Percentiles rank a stretch among this genome's conserved stretches.
phyloP scores from a whole-genome alignment of 2,797 vertebrate genomes.

The Rhinophrynus dorsalis region DNA sequence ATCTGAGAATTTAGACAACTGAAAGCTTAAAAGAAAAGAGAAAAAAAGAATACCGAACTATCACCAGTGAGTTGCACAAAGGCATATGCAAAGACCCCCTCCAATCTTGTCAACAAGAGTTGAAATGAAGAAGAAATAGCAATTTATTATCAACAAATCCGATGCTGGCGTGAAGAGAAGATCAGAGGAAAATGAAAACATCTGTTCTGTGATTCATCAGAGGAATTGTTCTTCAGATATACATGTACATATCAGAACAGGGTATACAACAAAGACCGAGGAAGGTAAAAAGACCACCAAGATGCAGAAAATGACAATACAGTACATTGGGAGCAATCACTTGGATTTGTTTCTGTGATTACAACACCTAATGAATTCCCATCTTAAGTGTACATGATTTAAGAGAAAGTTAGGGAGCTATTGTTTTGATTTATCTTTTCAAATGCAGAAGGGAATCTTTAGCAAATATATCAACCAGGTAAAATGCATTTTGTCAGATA shows the following conservation, averaged over 20 bases:
- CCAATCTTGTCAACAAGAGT: not conserved
- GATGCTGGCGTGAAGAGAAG: not conserved
- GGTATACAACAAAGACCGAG: conserved; percentile 2
- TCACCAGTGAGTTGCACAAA: not conserved
- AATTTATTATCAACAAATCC: not conserved
- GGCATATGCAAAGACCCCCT: not conserved
- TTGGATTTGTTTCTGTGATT: conserved; percentile 9
- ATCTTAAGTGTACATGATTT: conserved; percentile 10
- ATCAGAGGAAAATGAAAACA: conserved; percentile 9
- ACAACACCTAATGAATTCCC: conserved; percentile 5
- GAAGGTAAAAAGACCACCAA: conserved; percentile 3
- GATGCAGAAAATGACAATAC: not conserved
- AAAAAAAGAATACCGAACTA: not conserved
- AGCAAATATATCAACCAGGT: conserved; percentile 26
- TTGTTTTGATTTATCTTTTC: conserved; percentile 16
- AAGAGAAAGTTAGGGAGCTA: conserved; percentile 22
- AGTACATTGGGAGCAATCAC: conserved; percentile 6
- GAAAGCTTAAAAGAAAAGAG: not conserved
- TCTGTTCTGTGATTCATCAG: conserved; percentile 21
- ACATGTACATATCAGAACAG: conserved; percentile 16
- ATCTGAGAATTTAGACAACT: not conserved
- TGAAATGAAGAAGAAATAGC: not conserved
- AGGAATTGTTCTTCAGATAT: not conserved
- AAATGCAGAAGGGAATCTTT: conserved; percentile 23
- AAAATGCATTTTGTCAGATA: conserved; percentile 45